Evolutionary conservation across 2,113 vertebrate species (phyloP).

Genomic region (Zeus faber): DNA sequence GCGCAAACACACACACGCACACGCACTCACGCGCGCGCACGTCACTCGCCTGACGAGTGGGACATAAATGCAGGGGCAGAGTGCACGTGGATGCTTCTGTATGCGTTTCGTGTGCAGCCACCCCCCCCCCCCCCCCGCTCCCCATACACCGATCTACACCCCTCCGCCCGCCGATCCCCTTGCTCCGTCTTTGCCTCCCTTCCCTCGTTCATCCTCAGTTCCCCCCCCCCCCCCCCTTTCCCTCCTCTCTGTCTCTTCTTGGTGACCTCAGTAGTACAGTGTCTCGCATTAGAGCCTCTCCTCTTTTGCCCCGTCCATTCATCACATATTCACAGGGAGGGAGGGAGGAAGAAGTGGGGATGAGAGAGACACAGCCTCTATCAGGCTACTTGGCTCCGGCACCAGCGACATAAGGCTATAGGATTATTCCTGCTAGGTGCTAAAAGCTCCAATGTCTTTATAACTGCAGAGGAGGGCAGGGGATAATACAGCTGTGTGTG

Average conservation of each 20-base stretch:
- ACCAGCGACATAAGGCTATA: slow-evolving; percentile 58
- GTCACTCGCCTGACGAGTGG: slow-evolving; percentile 51
- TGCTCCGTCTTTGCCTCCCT: neutral
- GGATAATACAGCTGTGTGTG: slow-evolving; percentile 32
- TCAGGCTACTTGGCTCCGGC: slow-evolving; percentile 52
- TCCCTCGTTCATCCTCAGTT: neutral
- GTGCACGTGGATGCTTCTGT: slow-evolving; percentile 59
- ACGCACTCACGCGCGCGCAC: slow-evolving; percentile 3
- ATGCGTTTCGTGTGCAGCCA: slow-evolving; percentile 50
- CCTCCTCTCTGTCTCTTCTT: slow-evolving; percentile 31
- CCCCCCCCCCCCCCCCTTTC: slow-evolving; percentile 20
- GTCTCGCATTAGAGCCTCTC: slow-evolving; percentile 54
- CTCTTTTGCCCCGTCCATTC: slow-evolving; percentile 55
- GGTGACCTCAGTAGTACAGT: slow-evolving; percentile 49
- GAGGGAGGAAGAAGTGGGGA: slow-evolving; percentile 39
- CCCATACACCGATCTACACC: neutral
- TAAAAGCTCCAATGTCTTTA: slow-evolving; percentile 67
- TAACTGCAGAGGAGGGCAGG: slow-evolving; percentile 44
- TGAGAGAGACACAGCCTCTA: slow-evolving; percentile 25
- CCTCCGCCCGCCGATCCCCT: neutral
- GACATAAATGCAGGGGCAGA: slow-evolving; percentile 61
- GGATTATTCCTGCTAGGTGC: slow-evolving; percentile 71
- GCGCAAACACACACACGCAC: slow-evolving; percentile 34
- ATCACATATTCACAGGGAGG: slow-evolving; percentile 52
- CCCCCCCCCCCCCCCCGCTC: neutral